Evolutionary conservation across 2,113 vertebrate species (phyloP).

Genomic region (Apus apus): DNA sequence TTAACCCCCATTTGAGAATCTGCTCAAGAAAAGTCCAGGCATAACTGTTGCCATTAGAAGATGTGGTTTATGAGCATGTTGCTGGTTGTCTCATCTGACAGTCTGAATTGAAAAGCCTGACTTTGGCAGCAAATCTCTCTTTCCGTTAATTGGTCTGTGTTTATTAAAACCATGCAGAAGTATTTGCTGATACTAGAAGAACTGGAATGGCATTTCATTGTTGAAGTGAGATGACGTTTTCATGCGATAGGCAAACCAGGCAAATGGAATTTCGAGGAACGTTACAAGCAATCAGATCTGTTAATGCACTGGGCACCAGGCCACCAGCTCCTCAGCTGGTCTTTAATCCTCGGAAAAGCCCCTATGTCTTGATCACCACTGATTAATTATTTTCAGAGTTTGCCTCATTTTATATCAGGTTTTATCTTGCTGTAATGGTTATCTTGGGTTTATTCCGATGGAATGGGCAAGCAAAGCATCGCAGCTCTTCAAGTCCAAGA

Average conservation of each 20-base stretch:
- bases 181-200: background rate
- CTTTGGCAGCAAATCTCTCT: background rate
- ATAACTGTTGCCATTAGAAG: background rate
- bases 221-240: constrained; percentile 17
- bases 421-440: constrained; percentile 36
- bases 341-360: constrained; percentile 44
- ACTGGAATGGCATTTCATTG: background rate
- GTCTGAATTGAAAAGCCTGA: constrained; percentile 30
- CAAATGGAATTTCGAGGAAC: constrained; percentile 33
- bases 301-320: constrained; percentile 44
- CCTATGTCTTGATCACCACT: constrained; percentile 38
- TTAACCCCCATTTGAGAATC: background rate
- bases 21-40: background rate
- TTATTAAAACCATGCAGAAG: background rate
- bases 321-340: constrained; percentile 21
- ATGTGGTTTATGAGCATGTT: background rate
- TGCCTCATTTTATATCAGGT: constrained; percentile 33
- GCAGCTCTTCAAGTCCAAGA: constrained; percentile 41
- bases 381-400: constrained; percentile 64
- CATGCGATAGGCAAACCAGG: background rate
- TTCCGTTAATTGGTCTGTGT: background rate
- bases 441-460: constrained; percentile 14
- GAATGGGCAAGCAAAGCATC: background rate
- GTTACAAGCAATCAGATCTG: constrained; percentile 25
- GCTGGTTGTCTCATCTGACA: constrained; percentile 8